These are phyloP conservation scores for Blennius ocellaris DNA, from an alignment of 2,113 vertebrate species.

Conservation along the genomic window DNA sequence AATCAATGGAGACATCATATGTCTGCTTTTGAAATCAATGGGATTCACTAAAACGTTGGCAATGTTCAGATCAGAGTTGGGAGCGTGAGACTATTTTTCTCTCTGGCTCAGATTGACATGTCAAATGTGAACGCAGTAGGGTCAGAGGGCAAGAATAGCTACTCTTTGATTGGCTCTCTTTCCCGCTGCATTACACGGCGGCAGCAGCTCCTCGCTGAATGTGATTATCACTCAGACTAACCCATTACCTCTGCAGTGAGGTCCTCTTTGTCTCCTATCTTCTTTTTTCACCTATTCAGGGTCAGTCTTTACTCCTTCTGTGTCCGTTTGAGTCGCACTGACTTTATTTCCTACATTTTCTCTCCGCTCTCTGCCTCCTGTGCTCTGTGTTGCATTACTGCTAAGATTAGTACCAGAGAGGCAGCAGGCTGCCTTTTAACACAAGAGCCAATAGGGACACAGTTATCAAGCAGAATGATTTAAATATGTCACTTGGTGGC, in stretches of 20 bases:
- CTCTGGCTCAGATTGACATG: conserved; percentile 39
- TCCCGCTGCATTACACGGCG: conserved; percentile 31
- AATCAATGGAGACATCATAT: conserved; percentile 52
- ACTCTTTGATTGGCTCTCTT: conserved; percentile 45
- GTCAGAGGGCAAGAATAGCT: conserved; percentile 34
- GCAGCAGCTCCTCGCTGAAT: conserved; percentile 29
- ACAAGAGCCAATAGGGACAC: conserved; percentile 41
- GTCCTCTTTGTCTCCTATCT: conserved; percentile 21
- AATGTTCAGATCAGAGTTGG: conserved; percentile 16
- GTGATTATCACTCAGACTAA: conserved; percentile 52
- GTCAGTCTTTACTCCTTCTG: conserved; percentile 2
- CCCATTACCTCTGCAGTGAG: conserved; percentile 51
- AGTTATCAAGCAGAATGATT: conserved; percentile 58
- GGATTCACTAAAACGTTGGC: conserved; percentile 35
- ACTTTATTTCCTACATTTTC: conserved; percentile 26
- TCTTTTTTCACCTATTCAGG: conserved; percentile 31
- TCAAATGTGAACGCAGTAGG: conserved; percentile 44
- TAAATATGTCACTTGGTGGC: conserved; percentile 60
- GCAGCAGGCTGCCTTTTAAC: conserved; percentile 46
- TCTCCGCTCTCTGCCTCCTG: conserved; percentile 9
- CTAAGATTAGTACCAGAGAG: conserved; percentile 32
- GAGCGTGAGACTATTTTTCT: conserved; percentile 11
- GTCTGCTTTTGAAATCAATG: conserved; percentile 54
- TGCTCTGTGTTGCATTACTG: not conserved
- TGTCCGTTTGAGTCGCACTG: conserved; percentile 36